Conservation (phyloP, 2,888 invertebrate species). For the Eristalis tenax region DNA sequence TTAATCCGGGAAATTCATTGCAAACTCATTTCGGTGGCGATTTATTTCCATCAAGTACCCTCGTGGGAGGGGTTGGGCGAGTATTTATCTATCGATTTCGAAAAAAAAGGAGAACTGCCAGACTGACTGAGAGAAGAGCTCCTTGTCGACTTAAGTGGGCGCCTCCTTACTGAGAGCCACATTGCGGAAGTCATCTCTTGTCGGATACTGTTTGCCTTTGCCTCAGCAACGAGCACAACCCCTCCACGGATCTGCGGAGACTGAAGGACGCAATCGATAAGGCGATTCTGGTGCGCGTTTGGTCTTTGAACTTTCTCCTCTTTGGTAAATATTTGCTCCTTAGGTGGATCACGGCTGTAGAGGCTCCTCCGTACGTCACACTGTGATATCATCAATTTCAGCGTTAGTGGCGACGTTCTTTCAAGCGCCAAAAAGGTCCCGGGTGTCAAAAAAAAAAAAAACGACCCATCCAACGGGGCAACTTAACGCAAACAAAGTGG, state of each 20-base stretch:
- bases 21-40: not conserved
- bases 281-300: not conserved
- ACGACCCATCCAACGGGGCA: not conserved
- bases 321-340: not conserved
- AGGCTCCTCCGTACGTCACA: not conserved
- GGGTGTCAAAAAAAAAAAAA: slow-evolving; percentile 18
- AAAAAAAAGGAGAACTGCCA: not conserved
- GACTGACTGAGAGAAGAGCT: not conserved
- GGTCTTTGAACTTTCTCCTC: slow-evolving; percentile 27
- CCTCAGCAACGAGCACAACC: not conserved
- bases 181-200: not conserved
- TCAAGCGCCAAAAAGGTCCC: slow-evolving; percentile 21
- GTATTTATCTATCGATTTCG: not conserved
- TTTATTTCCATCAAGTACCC: not conserved
- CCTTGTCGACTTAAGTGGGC: not conserved
- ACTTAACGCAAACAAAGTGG: not conserved
- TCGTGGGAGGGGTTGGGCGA: not conserved
- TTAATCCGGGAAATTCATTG: not conserved
- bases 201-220: not conserved
- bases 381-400: slow-evolving; percentile 34
- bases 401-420: slow-evolving; percentile 2
- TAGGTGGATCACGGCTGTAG: not conserved
- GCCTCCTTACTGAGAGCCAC: not conserved
- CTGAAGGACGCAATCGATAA: slow-evolving; percentile 2
- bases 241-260: not conserved